Percentiles rank a stretch among this genome's conserved stretches.
Evolutionary conservation across 64 coral and sea anemone species (phyloP).

Genomic region (Stylophora pistillata): DNA sequence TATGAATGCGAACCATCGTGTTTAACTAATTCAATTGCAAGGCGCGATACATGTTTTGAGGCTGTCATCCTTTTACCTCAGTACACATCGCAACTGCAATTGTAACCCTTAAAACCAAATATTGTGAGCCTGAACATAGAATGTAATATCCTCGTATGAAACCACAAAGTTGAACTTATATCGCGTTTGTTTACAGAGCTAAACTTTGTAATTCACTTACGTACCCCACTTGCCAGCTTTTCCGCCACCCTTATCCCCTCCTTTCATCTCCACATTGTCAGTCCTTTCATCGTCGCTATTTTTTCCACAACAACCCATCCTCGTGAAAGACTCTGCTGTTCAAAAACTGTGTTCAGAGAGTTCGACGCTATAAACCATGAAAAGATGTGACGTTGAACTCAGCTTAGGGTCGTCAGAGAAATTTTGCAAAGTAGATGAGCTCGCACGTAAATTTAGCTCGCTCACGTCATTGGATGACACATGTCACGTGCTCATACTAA

Average conservation of each 20-base stretch:
- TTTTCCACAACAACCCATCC: slow-evolving; percentile 45
- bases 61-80: too few species aligned
- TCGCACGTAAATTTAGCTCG: neutral
- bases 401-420: neutral
- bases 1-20: too few species aligned
- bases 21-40: too few species aligned
- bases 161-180: neutral
- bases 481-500: neutral
- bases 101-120: too few species aligned
- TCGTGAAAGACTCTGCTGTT: neutral
- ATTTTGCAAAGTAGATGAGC: neutral
- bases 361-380: neutral
- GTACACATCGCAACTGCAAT: too few species aligned
- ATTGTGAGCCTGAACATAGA: too few species aligned
- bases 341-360: neutral
- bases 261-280: slow-evolving; percentile 32
- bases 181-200: neutral
- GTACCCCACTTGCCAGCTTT: slow-evolving; percentile 32
- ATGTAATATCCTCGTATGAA: too few species aligned
- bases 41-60: too few species aligned
- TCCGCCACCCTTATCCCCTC: neutral
- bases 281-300: slow-evolving; percentile 26
- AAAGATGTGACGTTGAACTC: neutral
- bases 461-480: slow-evolving; percentile 9
- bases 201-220: neutral